A percentile compares a stretch with the other conserved stretches of the same genome.
Evolutionary conservation across 2,113 vertebrate genomes (phyloP).

Genomic region (Campylomormyrus tamandua): DNA sequence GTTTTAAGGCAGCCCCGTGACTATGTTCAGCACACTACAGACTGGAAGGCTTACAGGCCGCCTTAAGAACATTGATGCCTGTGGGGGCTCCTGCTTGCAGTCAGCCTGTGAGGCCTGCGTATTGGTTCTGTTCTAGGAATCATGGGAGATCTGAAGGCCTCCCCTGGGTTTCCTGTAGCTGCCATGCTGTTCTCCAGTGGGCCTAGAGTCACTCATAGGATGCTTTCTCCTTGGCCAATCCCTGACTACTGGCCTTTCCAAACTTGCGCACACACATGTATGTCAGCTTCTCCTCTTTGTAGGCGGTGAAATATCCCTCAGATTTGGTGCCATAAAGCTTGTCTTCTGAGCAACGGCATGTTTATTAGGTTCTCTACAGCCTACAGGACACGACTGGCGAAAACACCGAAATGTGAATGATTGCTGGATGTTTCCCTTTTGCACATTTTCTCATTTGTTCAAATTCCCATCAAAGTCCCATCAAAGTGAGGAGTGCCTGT

Average conservation of each 20-base stretch:
- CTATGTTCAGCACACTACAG: not conserved
- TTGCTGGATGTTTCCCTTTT: slow-evolving; percentile 4
- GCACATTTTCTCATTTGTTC: slow-evolving; percentile 17
- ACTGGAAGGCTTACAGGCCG: not conserved
- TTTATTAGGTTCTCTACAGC: not conserved
- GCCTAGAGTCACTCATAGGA: not conserved
- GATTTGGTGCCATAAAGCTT: not conserved
- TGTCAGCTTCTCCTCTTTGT: not conserved
- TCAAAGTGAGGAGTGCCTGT: not conserved
- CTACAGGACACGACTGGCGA: not conserved
- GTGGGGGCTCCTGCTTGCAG: not conserved
- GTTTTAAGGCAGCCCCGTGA: not conserved
- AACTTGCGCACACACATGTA: not conserved
- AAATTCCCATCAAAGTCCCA: not conserved
- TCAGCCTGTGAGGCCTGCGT: not conserved
- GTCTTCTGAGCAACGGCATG: not conserved
- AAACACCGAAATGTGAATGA: slow-evolving; percentile 22
- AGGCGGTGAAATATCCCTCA: not conserved
- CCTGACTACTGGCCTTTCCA: not conserved
- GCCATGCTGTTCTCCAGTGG: not conserved
- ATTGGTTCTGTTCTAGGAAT: slow-evolving; percentile 20
- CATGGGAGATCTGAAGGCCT: not conserved
- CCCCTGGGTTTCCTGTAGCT: not conserved
- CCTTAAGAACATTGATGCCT: not conserved
- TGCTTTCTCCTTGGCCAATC: not conserved